Conservation (phyloP, 1,140 invertebrate species). For the Lasioglossum albipes region DNA sequence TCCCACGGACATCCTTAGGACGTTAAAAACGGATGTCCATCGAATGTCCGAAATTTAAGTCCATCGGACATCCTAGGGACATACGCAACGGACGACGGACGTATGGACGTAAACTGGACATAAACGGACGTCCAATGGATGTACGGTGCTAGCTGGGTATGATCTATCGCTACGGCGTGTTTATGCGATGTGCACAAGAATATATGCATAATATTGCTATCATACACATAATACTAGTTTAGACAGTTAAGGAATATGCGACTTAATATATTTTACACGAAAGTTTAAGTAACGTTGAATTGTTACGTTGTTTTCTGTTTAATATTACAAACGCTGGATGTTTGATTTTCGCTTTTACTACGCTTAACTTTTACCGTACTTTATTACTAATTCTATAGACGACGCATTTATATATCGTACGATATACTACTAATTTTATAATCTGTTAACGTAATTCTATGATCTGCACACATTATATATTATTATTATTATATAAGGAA, state of each 20-base stretch:
- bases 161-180: neutral
- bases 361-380: neutral
- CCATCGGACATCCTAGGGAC: too few species aligned
- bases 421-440: neutral
- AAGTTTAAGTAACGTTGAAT: neutral
- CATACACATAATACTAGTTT: neutral
- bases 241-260: neutral
- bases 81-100: too few species aligned
- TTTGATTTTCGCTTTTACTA: slow-evolving; percentile 4
- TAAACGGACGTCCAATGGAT: too few species aligned
- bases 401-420: too few species aligned
- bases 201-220: neutral
- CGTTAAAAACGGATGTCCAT: too few species aligned
- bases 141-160: too few species aligned
- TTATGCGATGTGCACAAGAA: neutral
- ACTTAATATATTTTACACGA: slow-evolving; percentile 1
- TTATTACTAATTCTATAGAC: neutral
- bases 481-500: slow-evolving; percentile 31
- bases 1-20: too few species aligned
- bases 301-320: neutral
- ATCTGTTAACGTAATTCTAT: neutral
- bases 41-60: too few species aligned
- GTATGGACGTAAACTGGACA: too few species aligned
- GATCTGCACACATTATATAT: slow-evolving; percentile 17
- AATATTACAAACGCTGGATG: neutral